These are phyloP conservation scores for Drosophila insularis DNA, from an alignment of 1,140 invertebrate genomes.

Conservation along the genomic window DNA sequence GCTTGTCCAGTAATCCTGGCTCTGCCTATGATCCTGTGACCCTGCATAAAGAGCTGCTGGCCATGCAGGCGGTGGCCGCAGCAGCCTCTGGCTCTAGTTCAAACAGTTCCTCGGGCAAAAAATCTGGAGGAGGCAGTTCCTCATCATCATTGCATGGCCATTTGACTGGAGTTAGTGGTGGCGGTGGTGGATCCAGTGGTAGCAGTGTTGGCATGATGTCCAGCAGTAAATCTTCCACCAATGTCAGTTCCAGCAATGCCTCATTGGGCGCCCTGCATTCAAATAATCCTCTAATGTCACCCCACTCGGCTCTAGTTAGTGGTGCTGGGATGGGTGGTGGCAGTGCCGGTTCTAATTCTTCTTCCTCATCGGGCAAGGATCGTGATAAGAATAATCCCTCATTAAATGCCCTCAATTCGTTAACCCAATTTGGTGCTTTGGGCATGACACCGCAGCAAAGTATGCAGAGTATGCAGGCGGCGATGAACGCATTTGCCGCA, in stretches of 20 bases:
- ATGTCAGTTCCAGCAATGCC: constrained; percentile 59
- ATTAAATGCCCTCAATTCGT: constrained; percentile 77
- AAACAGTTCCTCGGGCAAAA: constrained; percentile 70
- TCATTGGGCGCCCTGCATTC: constrained; percentile 56
- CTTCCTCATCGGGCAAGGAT: constrained; percentile 50
- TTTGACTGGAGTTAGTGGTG: constrained; percentile 37
- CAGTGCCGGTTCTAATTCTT: constrained; percentile 14
- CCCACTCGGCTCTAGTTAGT: constrained; percentile 49
- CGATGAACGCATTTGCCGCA: constrained; percentile 81
- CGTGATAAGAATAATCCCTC: constrained; percentile 79
- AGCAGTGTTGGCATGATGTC: constrained; percentile 47
- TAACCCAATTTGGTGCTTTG: constrained; percentile 77
- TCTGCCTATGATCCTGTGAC: constrained; percentile 81
- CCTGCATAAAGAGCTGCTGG: constrained; percentile 80
- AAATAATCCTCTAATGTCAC: constrained; percentile 63
- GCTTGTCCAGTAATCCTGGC: constrained; percentile 62
- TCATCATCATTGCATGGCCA: constrained; percentile 58
- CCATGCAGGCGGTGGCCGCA: constrained; percentile 82
- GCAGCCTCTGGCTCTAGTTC: constrained; percentile 61
- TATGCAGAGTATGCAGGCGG: constrained; percentile 82
- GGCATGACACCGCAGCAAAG: constrained; percentile 81
- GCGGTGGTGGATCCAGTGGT: constrained; percentile 8
- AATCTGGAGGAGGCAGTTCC: constrained; percentile 57
- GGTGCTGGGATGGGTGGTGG: constrained; percentile 4
- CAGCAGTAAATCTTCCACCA: constrained; percentile 57